Base-by-base conservation (phyloP, 1,140 invertebrate genomes). In the Drosophila sp. region DNA sequence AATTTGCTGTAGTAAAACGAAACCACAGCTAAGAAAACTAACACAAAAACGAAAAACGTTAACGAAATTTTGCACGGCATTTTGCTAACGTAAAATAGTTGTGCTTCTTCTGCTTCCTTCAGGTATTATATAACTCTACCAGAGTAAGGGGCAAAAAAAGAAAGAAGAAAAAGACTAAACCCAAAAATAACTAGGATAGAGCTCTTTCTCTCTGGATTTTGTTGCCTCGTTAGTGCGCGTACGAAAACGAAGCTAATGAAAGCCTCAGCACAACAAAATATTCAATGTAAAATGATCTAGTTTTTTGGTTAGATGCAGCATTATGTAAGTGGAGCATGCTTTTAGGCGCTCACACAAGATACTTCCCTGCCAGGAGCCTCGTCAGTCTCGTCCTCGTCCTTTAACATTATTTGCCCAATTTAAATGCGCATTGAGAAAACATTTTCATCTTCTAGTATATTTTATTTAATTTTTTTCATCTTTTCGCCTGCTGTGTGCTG, bases 1-100 rank as follows among this genome's bases (percentile, higher is more conserved):
- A 83, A 83, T 84, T 83, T 83, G 72, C 76, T 70, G 63, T 72
- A 79, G 63, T 72, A 79, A 79, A 83, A 70, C 63, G 80, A 83
- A 83, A 84, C 80, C 80, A 72, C 80, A 83, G 72, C 66, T 73
- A 61, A 44, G 41, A 50, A 44, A 61, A 30, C 29, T 41, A 11
- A 4, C 35, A 50, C 27, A n/a, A 29, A 60, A 41, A 67, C 38
- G 10, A 57, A 72, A 47, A 58, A 41, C 32, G 30, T 23, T 41
- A 71, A 54, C 64, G 54, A 67, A 60, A 76, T 61, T 61, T 68
- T 72, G 27, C 17, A 35, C 33, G 54, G 30, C 63, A 50, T 50
- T 50, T 50, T 50, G 44, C 44, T 50, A 62, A 40, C 76, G 72
- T 76, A 71, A 61, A 68, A 82, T 76, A 83, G 30, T 35, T 58